Evolutionary conservation across 2,113 vertebrate genomes (phyloP), one percentile per base, ranked within the genome.

Genomic region (Isichthys henryi): DNA sequence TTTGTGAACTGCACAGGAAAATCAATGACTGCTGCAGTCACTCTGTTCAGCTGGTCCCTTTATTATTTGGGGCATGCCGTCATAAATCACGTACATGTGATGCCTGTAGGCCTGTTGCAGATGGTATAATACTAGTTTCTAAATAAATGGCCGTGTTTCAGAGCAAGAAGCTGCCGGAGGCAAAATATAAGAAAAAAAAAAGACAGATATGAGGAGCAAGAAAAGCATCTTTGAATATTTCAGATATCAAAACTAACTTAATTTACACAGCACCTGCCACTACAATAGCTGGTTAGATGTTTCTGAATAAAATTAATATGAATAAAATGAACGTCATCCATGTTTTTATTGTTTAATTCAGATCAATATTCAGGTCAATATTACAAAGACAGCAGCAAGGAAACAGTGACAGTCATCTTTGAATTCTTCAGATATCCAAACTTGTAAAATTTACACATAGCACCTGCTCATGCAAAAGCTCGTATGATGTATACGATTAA

Each of bases 21-120:
- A 91, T 91, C 91, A 86, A 50, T 88, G 70, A 89, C 90, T 58
- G 90, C 88, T 88, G 89, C 87, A 17, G 52, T 86, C 89, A 88
- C 70, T 90, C 90, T 89, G 91, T 89, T 91, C 90, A 90, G 91
- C 84, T 91, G 89, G 84, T 46, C 88, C 89, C 90, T 91, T 91
- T 91, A 90, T 91, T 90, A 92, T 91, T 92, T 91, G 86, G 90
- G 62, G 48, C 82, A 88, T 23, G 86, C 89, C 90, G 91, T 92
- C 91, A 92, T 93, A 91, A 93, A 93, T 93, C 91, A 92, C 86
- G n/a, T 48, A 74, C 66, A 89, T 90, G 91, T 89, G 89, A 92
- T 87, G 92, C 91, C 92, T 91, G 50, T 89, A 90, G 92, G 91
- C 91, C 89, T 86, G 74, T 89, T 87, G 87, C 91, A 93, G 91